phyloP scores from a whole-genome alignment of 2,113 vertebrate species.

The Geococcyx californianus region DNA sequence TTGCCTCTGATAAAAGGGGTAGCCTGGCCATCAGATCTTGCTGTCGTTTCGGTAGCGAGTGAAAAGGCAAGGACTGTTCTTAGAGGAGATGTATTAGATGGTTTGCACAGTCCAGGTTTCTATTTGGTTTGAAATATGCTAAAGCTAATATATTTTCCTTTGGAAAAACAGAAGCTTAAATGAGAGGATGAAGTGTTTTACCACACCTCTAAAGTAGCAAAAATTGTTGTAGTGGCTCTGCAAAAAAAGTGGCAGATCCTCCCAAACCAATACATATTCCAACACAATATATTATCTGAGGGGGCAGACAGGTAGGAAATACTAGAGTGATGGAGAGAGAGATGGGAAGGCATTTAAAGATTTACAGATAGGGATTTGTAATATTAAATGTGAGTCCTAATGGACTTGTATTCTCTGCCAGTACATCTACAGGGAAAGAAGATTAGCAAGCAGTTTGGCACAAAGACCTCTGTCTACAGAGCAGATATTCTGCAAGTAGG shows the following conservation, averaged over 20 bases:
- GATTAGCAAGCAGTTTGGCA: neutral
- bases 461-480: neutral
- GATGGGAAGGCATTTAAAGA: neutral
- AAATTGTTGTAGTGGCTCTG: neutral
- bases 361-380: neutral
- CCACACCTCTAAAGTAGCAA: neutral
- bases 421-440: neutral
- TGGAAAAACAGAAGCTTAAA: neutral
- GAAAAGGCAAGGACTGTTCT: neutral
- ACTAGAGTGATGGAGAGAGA: neutral
- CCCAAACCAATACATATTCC: neutral
- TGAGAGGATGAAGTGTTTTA: neutral
- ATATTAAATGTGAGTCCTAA: slow-evolving; percentile 2
- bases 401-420: neutral
- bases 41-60: neutral
- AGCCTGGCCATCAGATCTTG: neutral
- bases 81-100: neutral
- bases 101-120: neutral
- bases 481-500: neutral
- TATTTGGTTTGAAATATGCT: neutral
- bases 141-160: neutral
- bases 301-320: neutral
- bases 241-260: neutral
- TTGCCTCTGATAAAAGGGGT: neutral
- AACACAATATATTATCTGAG: rapidly evolving